Evolutionary conservation across 2,888 invertebrate genomes (phyloP).

Genomic region (Colletes collaris): DNA sequence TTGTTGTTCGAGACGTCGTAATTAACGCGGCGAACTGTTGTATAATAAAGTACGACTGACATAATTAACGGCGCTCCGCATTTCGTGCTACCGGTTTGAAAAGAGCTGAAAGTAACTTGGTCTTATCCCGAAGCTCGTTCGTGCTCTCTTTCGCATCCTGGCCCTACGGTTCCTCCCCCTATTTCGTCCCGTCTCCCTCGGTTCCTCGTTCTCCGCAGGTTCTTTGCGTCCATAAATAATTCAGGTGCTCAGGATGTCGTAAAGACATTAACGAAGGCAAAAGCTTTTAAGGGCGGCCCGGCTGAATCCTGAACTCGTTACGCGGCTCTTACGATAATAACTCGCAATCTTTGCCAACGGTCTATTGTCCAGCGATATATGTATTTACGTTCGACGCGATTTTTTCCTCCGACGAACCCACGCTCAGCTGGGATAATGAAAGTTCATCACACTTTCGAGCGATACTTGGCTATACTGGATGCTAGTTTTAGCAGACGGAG

Average conservation of each 20-base stretch:
- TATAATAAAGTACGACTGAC: slow-evolving; percentile 57
- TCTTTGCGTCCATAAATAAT: slow-evolving; percentile 73
- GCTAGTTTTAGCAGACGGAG: too few relatives aligned
- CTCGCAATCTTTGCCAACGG: slow-evolving; percentile 55
- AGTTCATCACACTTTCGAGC: neutral
- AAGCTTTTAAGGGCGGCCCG: slow-evolving; percentile 63
- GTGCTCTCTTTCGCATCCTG: neutral
- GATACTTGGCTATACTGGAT: too few relatives aligned
- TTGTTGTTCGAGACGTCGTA: slow-evolving; percentile 32
- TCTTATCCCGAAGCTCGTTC: slow-evolving; percentile 54
- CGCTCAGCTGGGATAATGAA: neutral
- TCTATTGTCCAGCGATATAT: slow-evolving; percentile 56
- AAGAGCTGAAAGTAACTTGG: slow-evolving; percentile 62
- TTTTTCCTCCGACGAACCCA: neutral
- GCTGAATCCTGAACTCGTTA: slow-evolving; percentile 67
- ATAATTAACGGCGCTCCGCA: slow-evolving; percentile 63
- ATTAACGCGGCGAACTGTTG: slow-evolving; percentile 54
- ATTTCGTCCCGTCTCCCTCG: slow-evolving; percentile 7
- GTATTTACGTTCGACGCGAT: slow-evolving; percentile 31
- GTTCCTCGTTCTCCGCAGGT: slow-evolving; percentile 52
- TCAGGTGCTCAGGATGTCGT: slow-evolving; percentile 68
- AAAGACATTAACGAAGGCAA: slow-evolving; percentile 70
- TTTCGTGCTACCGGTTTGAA: slow-evolving; percentile 49
- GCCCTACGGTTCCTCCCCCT: slow-evolving; percentile 9
- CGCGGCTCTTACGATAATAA: slow-evolving; percentile 66